A percentile compares a stretch with the other conserved stretches of the same genome.
Conservation (phyloP, 53 echinoderm and acorn worm genomes). For the Temnopleurus reevesii region DNA sequence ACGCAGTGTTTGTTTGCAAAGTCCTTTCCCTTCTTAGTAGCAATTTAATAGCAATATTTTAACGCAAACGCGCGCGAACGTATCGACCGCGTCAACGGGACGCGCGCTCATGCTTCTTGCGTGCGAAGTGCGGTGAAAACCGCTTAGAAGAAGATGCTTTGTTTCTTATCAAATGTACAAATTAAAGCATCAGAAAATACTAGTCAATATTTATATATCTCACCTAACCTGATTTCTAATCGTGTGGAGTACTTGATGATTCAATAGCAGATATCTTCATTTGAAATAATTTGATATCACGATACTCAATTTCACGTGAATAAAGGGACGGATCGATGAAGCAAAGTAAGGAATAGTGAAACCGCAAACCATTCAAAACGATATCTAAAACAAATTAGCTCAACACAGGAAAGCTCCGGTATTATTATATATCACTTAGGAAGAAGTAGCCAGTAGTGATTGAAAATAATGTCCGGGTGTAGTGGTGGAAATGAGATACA, state of each 20-base stretch:
- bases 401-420: background rate
- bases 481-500: slow-evolving; percentile 6
- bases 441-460: background rate
- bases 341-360: background rate
- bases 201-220: slow-evolving; percentile 44
- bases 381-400: slow-evolving; percentile 39
- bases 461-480: background rate
- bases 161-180: background rate
- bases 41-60: slow-evolving; percentile 57
- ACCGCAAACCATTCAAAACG: slow-evolving; percentile 38
- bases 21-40: background rate
- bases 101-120: slow-evolving; percentile 12
- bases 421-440: slow-evolving; percentile 5
- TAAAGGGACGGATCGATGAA: background rate
- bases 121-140: background rate
- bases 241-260: slow-evolving; percentile 45
- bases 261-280: slow-evolving; percentile 39
- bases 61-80: background rate
- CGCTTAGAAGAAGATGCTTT: background rate
- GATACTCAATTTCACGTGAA: background rate
- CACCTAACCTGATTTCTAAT: slow-evolving; percentile 32
- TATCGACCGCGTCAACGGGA: slow-evolving; percentile 25
- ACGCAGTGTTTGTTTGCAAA: slow-evolving; percentile 60
- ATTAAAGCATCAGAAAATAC: background rate
- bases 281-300: slow-evolving; percentile 30